Evolutionary conservation across 2,888 invertebrate species (phyloP).

Genomic region (Ormyrus nitidulus): DNA sequence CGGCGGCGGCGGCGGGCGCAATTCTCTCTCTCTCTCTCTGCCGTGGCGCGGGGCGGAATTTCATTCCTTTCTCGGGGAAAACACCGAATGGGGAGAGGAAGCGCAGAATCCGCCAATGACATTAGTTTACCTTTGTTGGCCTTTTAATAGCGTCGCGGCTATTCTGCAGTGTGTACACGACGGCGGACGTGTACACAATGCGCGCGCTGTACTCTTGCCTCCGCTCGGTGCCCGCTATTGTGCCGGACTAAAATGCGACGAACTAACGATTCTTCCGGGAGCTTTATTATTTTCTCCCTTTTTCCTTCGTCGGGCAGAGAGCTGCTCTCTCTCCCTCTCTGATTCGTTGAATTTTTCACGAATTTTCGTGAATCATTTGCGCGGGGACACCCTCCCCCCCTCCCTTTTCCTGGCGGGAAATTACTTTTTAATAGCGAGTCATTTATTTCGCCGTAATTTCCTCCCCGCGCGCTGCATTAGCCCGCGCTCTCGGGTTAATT

Average conservation of each 20-base stretch:
- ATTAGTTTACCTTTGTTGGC: constrained; percentile 54
- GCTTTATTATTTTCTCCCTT: constrained; percentile 1
- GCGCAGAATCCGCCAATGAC: constrained; percentile 43
- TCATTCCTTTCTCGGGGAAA: background rate
- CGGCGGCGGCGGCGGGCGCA: background rate
- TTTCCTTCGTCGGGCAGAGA: background rate
- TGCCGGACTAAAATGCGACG: background rate
- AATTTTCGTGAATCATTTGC: too few relatives aligned
- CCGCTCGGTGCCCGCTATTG: constrained; percentile 13
- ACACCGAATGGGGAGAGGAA: background rate
- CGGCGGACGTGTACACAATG: constrained; percentile 27
- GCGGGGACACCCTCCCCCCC: too few relatives aligned
- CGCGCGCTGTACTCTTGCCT: background rate
- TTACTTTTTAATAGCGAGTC: too few relatives aligned
- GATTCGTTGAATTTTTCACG: too few relatives aligned
- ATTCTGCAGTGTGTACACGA: constrained; percentile 23
- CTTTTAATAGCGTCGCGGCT: constrained; percentile 45
- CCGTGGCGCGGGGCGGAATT: constrained; percentile 4
- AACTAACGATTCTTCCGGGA: constrained; percentile 42
- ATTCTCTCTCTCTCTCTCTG: background rate
- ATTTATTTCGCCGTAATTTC: too few relatives aligned
- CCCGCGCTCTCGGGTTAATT: too few relatives aligned
- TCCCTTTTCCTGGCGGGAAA: too few relatives aligned
- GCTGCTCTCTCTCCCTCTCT: too few relatives aligned
- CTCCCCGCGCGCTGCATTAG: too few relatives aligned